Percentiles rank a stretch among this genome's conserved stretches.
These are phyloP conservation scores for Gambusia affinis DNA, from an alignment of 2,113 vertebrate species.

Conservation along the genomic window DNA sequence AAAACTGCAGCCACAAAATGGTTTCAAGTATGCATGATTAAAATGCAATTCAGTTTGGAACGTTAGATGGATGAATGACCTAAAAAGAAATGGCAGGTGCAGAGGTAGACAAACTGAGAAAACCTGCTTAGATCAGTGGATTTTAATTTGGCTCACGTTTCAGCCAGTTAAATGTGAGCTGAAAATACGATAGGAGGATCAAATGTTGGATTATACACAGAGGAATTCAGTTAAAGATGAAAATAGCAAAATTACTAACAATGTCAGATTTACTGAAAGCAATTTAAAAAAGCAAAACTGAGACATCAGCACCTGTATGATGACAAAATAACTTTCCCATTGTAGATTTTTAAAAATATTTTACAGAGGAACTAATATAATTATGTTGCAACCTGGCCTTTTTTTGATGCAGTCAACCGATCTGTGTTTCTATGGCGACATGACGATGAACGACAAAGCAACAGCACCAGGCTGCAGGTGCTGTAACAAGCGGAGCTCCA, in stretches of 20 bases:
- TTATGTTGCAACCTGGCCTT: neutral
- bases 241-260: constrained; percentile 28
- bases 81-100: constrained; percentile 60
- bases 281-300: constrained; percentile 49
- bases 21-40: constrained; percentile 74
- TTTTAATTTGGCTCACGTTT: constrained; percentile 25
- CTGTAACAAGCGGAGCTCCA: neutral
- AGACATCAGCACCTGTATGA: constrained; percentile 31
- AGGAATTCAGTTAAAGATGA: constrained; percentile 23
- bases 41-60: constrained; percentile 71
- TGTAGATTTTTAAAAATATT: too few relatives aligned
- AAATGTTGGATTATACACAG: constrained; percentile 17
- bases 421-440: neutral
- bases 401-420: neutral
- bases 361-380: neutral
- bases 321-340: neutral
- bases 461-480: neutral
- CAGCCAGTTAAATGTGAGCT: constrained; percentile 14
- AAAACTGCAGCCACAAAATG: constrained; percentile 66
- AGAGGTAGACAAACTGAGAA: constrained; percentile 55
- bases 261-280: constrained; percentile 34
- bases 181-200: constrained; percentile 17
- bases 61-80: constrained; percentile 64
- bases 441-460: neutral
- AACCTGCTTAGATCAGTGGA: constrained; percentile 37